Conservation (phyloP, 2,797 vertebrate species). For the Rhinella marina region DNA sequence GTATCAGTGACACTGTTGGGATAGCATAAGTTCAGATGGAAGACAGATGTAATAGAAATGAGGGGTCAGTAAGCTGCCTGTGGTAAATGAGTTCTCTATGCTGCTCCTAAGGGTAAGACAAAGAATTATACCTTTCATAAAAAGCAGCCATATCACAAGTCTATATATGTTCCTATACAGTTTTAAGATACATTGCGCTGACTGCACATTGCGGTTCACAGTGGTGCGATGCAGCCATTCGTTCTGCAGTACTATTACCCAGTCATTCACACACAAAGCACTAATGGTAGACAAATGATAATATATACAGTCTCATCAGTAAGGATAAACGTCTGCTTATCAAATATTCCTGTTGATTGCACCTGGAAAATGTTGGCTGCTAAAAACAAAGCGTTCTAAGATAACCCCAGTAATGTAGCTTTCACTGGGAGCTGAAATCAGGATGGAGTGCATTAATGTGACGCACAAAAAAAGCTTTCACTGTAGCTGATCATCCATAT, state of each 20-base stretch:
- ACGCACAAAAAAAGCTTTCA: constrained; percentile 21
- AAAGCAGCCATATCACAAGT: constrained; percentile 2
- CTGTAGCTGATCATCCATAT: constrained; percentile 44
- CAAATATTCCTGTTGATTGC: background rate
- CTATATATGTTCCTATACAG: background rate
- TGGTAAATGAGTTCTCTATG: too few species aligned
- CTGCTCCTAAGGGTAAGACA: background rate
- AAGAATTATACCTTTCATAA: background rate
- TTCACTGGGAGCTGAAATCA: constrained; percentile 4
- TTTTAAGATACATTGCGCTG: constrained; percentile 10
- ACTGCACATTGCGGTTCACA: constrained; percentile 2
- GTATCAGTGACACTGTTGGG: background rate
- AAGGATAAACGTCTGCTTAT: background rate
- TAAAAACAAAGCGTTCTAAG: background rate
- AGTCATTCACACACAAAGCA: constrained; percentile 4
- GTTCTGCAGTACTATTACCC: background rate
- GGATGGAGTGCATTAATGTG: constrained; percentile 13
- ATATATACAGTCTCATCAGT: constrained; percentile 36
- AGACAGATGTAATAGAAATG: background rate
- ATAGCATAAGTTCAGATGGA: background rate
- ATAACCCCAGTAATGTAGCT: background rate
- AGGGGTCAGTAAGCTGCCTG: background rate
- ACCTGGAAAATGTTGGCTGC: background rate
- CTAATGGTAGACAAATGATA: background rate
- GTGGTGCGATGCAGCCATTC: background rate